phyloP scores from a whole-genome alignment of 1,140 invertebrate species.

The Maniola jurtina region DNA sequence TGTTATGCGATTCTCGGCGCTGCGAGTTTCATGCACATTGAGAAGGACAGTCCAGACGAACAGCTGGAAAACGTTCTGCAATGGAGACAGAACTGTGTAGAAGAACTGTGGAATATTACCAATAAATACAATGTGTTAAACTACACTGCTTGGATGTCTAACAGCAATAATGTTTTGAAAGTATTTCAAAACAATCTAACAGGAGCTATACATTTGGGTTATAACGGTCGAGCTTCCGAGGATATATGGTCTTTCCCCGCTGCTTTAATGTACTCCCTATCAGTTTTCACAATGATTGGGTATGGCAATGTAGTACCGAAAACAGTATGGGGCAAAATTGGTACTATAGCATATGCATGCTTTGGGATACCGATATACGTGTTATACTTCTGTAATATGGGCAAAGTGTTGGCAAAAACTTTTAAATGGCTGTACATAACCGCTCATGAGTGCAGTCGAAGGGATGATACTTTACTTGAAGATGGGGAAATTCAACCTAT shows the following conservation, averaged over 20 bases:
- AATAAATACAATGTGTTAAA: constrained; percentile 87
- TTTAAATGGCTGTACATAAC: constrained; percentile 90
- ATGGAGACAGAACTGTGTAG: constrained; percentile 79
- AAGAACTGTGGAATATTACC: constrained; percentile 87
- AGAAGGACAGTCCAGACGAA: constrained; percentile 83
- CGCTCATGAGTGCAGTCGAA: constrained; percentile 85
- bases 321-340: constrained; percentile 93
- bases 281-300: constrained; percentile 95
- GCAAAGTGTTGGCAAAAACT: constrained; percentile 87
- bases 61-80: constrained; percentile 76
- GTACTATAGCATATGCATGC: constrained; percentile 96
- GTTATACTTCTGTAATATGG: constrained; percentile 94
- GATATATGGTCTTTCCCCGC: constrained; percentile 92
- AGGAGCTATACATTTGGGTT: constrained; percentile 85
- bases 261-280: constrained; percentile 91
- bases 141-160: constrained; percentile 83
- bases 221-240: constrained; percentile 84
- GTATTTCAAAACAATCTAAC: constrained; percentile 87
- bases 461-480: constrained; percentile 74
- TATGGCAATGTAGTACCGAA: constrained; percentile 96
- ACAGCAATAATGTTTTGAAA: constrained; percentile 83
- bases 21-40: constrained; percentile 93
- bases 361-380: constrained; percentile 97
- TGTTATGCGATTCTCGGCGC: constrained; percentile 97
- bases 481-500: constrained; percentile 60